These are phyloP conservation scores for Myripristis murdjan DNA, from an alignment of 2,797 vertebrate genomes.

Conservation along the genomic window DNA sequence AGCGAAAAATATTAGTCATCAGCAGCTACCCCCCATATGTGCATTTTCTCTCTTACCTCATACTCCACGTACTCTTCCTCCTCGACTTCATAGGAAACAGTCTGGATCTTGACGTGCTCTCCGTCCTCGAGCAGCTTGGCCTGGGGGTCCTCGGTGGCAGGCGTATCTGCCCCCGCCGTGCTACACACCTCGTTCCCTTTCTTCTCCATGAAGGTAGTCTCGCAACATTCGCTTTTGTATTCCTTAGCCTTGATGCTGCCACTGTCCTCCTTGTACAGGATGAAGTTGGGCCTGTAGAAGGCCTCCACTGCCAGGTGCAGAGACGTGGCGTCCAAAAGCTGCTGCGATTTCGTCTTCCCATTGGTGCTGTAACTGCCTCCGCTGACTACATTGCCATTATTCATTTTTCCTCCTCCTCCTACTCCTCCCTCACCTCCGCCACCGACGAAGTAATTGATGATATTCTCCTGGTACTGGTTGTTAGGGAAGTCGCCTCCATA, in stretches of 20 bases:
- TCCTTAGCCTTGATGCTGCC: slow-evolving; percentile 89
- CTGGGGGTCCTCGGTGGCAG: slow-evolving; percentile 79
- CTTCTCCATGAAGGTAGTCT: slow-evolving; percentile 95
- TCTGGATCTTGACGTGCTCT: slow-evolving; percentile 92
- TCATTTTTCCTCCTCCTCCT: slow-evolving; percentile 70
- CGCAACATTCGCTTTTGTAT: slow-evolving; percentile 92
- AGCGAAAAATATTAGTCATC: too few species aligned
- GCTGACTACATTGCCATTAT: slow-evolving; percentile 87
- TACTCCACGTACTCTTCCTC: slow-evolving; percentile 95
- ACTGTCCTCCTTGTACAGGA: slow-evolving; percentile 93
- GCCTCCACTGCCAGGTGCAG: slow-evolving; percentile 95
- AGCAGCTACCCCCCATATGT: neutral
- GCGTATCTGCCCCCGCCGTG: slow-evolving; percentile 62
- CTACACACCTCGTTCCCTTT: slow-evolving; percentile 81
- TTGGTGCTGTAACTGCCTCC: slow-evolving; percentile 78
- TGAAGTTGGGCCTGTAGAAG: slow-evolving; percentile 94
- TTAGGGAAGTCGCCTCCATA: slow-evolving; percentile 90
- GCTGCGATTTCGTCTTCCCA: slow-evolving; percentile 89
- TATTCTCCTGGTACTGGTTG: slow-evolving; percentile 94
- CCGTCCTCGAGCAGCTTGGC: slow-evolving; percentile 87
- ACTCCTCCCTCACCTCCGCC: slow-evolving; percentile 59
- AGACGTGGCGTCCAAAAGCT: slow-evolving; percentile 95
- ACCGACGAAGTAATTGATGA: slow-evolving; percentile 93
- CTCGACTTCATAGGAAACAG: slow-evolving; percentile 95
- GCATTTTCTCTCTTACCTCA: slow-evolving; percentile 82